These are phyloP conservation scores for Meiosimyza decipiens DNA, from an alignment of 2,888 invertebrate species.

Conservation along the genomic window DNA sequence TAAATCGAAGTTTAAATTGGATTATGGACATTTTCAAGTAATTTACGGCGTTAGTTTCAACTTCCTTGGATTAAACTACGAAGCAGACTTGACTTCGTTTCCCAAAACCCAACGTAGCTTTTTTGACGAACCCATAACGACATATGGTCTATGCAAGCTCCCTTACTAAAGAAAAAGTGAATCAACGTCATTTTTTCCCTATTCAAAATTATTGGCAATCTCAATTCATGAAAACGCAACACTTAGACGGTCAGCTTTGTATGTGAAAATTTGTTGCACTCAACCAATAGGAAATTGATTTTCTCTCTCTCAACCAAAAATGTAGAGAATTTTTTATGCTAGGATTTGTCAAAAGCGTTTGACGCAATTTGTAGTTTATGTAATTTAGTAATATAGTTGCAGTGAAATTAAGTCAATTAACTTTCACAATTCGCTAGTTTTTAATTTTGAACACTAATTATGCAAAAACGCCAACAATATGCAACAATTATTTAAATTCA, in stretches of 20 bases:
- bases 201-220: too few species aligned
- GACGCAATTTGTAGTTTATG: not conserved
- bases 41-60: too few species aligned
- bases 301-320: conserved; percentile 20
- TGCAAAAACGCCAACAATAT: conserved; percentile 8
- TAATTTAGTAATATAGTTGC: not conserved
- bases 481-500: conserved; percentile 21
- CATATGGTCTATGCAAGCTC: too few species aligned
- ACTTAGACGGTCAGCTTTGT: conserved; percentile 6
- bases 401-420: not conserved
- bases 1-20: too few species aligned
- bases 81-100: too few species aligned
- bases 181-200: too few species aligned
- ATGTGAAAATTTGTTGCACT: conserved; percentile 24
- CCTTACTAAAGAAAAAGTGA: too few species aligned
- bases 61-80: too few species aligned
- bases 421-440: not conserved
- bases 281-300: conserved; percentile 17
- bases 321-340: conserved; percentile 9
- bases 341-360: not conserved
- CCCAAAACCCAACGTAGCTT: too few species aligned
- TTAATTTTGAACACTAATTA: not conserved
- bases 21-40: too few species aligned
- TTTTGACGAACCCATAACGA: too few species aligned
- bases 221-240: not conserved